Base-by-base conservation (phyloP, 2,888 invertebrate genomes). In the Tineola bisselliella region DNA sequence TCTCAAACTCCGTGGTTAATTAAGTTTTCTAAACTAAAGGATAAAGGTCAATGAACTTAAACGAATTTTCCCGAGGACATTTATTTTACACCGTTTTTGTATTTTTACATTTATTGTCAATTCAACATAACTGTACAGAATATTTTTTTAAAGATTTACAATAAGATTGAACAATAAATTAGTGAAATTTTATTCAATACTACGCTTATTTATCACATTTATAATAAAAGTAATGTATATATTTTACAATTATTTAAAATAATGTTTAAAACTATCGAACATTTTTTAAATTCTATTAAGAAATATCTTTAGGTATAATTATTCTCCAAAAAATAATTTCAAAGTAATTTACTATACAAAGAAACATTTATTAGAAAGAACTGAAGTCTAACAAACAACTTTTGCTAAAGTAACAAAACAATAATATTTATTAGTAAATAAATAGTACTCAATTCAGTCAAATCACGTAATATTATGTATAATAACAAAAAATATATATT, bases 51-150 rank as follows among this genome's bases (percentile, higher is more conserved):
- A 48, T 48, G 17, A 48, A 48, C 48, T 48, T 8, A 13, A 15
- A 10, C 15, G 15, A 13, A 8, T 54, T 54, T 54, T 44, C 25
- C 44, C 31, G 44, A 73, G 72, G 76, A 77, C 74, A 79, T 83
- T 83, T 80, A 81, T 79, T 80, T 74, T 64, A 72, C 76, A 71
- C 73, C 71, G 70, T 77, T 67, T 66, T 70, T 69, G 70, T 78
- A 74, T 79, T 80, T 79, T 81, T 84, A 86, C 84, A 83, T 83
- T 87, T 87, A 87, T 87, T 87, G 86, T 87, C 86, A 84, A 86
- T 84, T 87, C 81, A 87, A 87, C 82, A 79, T 83, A 87, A 84
- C 68, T 69, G 58, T 58, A 58, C 58, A 58, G n/a, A 33, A 58
- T 25, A 18, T 25, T 17, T 11, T 58, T 3, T 33, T 13, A 56